A percentile compares a stretch with the other conserved stretches of the same genome.
These are phyloP conservation scores for Pavo muticus DNA, from an alignment of 2,113 vertebrate species.

Conservation along the genomic window DNA sequence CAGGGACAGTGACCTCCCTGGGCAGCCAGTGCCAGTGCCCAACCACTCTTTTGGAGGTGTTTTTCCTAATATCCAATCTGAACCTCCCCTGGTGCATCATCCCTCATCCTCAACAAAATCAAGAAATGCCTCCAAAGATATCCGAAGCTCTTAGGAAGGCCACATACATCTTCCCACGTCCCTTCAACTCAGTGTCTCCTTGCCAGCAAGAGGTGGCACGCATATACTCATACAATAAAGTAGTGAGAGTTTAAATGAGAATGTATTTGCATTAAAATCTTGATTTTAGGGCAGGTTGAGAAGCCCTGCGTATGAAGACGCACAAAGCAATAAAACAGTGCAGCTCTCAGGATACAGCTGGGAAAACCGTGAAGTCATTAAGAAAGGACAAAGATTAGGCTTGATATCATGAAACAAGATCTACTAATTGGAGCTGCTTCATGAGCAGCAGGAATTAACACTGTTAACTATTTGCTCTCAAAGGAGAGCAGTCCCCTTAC, in stretches of 20 bases:
- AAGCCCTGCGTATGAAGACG: neutral
- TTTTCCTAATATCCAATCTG: too few relatives aligned
- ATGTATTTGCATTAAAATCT: slow-evolving; percentile 29
- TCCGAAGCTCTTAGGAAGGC: neutral
- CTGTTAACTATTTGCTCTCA: slow-evolving; percentile 9
- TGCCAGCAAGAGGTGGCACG: neutral
- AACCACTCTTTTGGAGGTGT: too few relatives aligned
- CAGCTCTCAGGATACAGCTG: slow-evolving; percentile 10
- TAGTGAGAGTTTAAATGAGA: slow-evolving; percentile 18
- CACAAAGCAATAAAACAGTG: neutral
- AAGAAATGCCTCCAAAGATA: neutral
- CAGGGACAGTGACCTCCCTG: too few relatives aligned
- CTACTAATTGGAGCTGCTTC: slow-evolving; percentile 45
- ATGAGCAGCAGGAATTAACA: neutral
- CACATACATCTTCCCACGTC: rapidly evolving
- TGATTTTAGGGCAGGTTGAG: slow-evolving; percentile 16
- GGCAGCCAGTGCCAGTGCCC: too few relatives aligned
- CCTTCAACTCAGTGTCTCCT: neutral
- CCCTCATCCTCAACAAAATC: neutral
- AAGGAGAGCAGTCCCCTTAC: neutral
- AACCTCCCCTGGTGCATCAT: too few relatives aligned
- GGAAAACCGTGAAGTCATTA: slow-evolving; percentile 50
- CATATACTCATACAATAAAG: neutral
- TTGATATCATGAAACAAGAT: slow-evolving; percentile 47
- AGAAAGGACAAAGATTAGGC: slow-evolving; percentile 40